Conservation (phyloP, 2,113 vertebrate species). For the Numida meleagris region DNA sequence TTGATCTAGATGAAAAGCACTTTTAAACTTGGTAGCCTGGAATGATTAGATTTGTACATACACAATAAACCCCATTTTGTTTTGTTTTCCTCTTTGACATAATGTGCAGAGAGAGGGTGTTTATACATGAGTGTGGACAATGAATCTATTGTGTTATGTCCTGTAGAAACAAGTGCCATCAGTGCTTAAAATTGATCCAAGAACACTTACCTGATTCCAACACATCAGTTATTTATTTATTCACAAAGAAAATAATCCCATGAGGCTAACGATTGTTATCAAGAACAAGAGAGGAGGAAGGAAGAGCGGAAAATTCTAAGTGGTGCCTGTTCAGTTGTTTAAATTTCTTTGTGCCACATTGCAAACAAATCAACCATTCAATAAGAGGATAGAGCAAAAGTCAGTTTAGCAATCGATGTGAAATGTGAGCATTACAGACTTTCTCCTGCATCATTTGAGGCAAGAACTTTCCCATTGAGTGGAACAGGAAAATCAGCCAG, state of each 20-base stretch:
- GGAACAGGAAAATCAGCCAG: not conserved
- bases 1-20: slow-evolving; percentile 58
- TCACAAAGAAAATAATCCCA: slow-evolving; percentile 16
- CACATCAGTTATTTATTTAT: slow-evolving; percentile 52
- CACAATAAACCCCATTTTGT: slow-evolving; percentile 55
- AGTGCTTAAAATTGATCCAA: slow-evolving; percentile 37
- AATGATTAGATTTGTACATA: slow-evolving; percentile 47
- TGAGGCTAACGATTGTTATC: slow-evolving; percentile 19
- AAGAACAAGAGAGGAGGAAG: not conserved
- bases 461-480: not conserved
- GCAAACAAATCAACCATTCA: not conserved
- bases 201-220: slow-evolving; percentile 53
- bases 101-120: slow-evolving; percentile 38
- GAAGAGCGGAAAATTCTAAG: slow-evolving; percentile 13
- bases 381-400: not conserved
- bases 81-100: slow-evolving; percentile 62
- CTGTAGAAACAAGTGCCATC: slow-evolving; percentile 53
- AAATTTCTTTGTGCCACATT: not conserved
- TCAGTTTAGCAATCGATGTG: not conserved
- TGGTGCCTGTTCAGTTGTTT: not conserved
- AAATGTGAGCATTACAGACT: not conserved
- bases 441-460: not conserved
- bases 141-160: slow-evolving; percentile 29
- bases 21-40: slow-evolving; percentile 51
- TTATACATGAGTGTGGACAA: slow-evolving; percentile 47